These are phyloP conservation scores for Agriopis marginaria DNA, from an alignment of 2,888 invertebrate species.

Conservation along the genomic window DNA sequence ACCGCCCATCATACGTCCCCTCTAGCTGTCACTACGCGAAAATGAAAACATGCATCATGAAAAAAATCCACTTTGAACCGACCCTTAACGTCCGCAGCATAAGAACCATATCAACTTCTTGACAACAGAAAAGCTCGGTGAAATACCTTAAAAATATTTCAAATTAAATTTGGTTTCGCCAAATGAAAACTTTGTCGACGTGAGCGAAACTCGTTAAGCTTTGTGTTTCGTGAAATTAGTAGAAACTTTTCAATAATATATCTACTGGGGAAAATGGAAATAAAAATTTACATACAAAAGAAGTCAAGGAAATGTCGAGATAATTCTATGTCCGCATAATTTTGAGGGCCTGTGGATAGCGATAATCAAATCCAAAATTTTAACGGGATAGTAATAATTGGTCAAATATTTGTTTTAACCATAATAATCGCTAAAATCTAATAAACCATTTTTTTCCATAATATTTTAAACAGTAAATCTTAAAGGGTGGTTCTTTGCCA, in stretches of 20 bases:
- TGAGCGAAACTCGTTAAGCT: constrained; percentile 37
- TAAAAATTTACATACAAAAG: constrained; percentile 27
- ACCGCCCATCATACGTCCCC: constrained; percentile 77
- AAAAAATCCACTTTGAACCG: constrained; percentile 48
- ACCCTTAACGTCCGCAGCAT: constrained; percentile 51
- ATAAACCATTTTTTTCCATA: too few species aligned
- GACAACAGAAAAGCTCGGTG: constrained; percentile 39
- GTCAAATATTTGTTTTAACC: background rate
- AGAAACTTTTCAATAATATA: constrained; percentile 31
- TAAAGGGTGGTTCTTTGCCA: too few species aligned
- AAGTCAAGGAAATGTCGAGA: background rate
- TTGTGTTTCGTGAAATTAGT: constrained; percentile 33
- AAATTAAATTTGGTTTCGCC: constrained; percentile 63
- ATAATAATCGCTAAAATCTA: too few species aligned
- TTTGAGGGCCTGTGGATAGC: background rate
- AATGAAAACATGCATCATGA: constrained; percentile 83
- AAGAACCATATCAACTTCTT: constrained; percentile 48
- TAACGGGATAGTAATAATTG: too few species aligned
- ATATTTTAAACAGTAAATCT: too few species aligned
- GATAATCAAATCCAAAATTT: too few species aligned
- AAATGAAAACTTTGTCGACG: constrained; percentile 51
- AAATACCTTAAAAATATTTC: constrained; percentile 56
- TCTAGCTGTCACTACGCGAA: constrained; percentile 79
- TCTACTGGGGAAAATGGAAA: constrained; percentile 18
- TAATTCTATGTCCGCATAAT: background rate